Base-by-base conservation (phyloP, 1,140 invertebrate genomes). In the Zaprionus tsacasi region DNA sequence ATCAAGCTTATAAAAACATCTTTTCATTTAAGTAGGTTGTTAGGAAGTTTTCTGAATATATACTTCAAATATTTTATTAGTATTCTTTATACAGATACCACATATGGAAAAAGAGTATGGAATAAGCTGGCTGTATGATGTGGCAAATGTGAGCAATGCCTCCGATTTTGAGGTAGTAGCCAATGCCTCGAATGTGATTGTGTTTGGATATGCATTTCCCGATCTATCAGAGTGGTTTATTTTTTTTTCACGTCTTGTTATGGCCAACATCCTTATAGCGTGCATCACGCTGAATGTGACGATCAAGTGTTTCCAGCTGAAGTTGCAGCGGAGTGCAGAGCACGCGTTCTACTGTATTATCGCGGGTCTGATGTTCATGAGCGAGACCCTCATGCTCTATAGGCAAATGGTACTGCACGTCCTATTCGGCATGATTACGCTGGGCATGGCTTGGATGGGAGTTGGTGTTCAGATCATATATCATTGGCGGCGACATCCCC, bases 331-430 rank as follows among this genome's bases (percentile, higher is more conserved):
- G 3, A 87, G 36, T 1, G 64, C 71, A 0, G 25, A 43, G 5
- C 82, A 86, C 13, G 70, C 68, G 1, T 55, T 67, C 10, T 78
- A 58, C 38, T 57, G 43, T 45, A 54, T 45, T 0, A 0, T 82
- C 43, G 82, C 50, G 0, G 30, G 72, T 2, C 35, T 82, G 11
- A 30, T 72, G 12, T 63, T 61, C 12, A 10, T 61, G 8, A 58
- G 50, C 12, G 64, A 66, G 43, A 1, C 70, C 0, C 4, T 86
- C 1, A 0, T 81, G n/a, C 3, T 50, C 11, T 15, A 15, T 2
- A 15, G 52, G 7, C 1, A 33, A 1, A 5, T 0, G 0, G 11
- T 27, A n/a, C 8, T 69, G 30, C 82, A 85, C 38, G 13, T 25
- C 4, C 3, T 11, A 2, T 43, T 81, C 10, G 82, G 82, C 0